Evolutionary conservation across 2,113 vertebrate species (phyloP).

Genomic region (Lepisosteus osseus): DNA sequence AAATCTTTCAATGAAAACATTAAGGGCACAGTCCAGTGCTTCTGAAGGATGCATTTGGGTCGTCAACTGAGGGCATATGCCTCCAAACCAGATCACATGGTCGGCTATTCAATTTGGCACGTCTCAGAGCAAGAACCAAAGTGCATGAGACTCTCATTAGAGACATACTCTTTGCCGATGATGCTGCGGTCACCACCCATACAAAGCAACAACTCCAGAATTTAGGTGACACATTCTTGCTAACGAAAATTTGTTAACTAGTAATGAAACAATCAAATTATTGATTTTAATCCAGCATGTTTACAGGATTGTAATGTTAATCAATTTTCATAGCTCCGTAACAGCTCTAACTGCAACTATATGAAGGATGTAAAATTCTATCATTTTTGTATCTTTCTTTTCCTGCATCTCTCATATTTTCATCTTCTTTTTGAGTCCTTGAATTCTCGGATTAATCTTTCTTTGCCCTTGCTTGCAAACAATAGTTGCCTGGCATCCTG

Average conservation of each 20-base stretch:
- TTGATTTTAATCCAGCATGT: too few relatives aligned
- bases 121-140: not conserved
- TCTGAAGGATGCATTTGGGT: not conserved
- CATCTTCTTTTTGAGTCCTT: not conserved
- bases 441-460: not conserved
- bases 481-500: conserved; percentile 39
- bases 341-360: too few relatives aligned
- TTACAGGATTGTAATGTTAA: too few relatives aligned
- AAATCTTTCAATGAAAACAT: conserved; percentile 11
- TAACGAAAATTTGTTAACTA: too few relatives aligned
- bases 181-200: not conserved
- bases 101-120: not conserved
- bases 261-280: too few relatives aligned
- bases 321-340: too few relatives aligned
- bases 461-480: conserved; percentile 24
- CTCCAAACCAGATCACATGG: not conserved
- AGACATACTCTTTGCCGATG: not conserved
- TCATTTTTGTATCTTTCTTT: conserved; percentile 12
- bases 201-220: not conserved
- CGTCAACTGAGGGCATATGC: not conserved
- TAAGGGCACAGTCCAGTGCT: not conserved
- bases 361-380: too few relatives aligned
- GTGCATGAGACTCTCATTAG: not conserved
- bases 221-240: too few relatives aligned
- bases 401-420: conserved; percentile 18